Evolutionary conservation across 37 sponge, comb jelly and placozoan species (phyloP).

Genomic region (Aphrocallistes beatrix): DNA sequence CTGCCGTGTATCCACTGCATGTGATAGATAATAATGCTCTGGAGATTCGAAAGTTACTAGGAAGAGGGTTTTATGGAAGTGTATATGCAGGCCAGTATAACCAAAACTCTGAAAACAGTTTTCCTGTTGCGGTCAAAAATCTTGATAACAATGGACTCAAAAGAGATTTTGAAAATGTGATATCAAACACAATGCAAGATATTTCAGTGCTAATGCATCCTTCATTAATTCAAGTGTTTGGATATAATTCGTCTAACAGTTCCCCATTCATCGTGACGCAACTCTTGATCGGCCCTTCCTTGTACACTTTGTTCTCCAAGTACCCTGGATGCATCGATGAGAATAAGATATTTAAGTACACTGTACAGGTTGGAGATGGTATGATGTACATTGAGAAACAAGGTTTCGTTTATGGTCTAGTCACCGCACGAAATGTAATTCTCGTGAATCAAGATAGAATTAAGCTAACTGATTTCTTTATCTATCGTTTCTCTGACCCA

Average conservation of each 20-base stretch:
- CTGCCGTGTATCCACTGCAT: not conserved
- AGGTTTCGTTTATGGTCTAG: not conserved
- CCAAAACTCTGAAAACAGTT: not conserved
- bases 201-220: not conserved
- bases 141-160: not conserved
- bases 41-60: not conserved
- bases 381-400: not conserved
- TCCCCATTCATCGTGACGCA: not conserved
- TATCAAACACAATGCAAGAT: not conserved
- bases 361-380: not conserved
- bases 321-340: not conserved
- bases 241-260: not conserved
- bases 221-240: not conserved
- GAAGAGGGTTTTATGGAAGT: not conserved
- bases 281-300: not conserved
- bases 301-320: not conserved
- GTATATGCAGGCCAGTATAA: not conserved
- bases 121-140: slow-evolving; percentile 5
- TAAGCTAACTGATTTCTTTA: not conserved
- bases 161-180: not conserved
- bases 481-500: not conserved
- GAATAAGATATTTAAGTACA: not conserved
- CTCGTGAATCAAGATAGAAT: not conserved
- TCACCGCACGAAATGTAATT: not conserved
- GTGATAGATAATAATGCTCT: not conserved